Percentiles rank a stretch among this genome's conserved stretches.
Conservation (phyloP, 2,797 vertebrate species). For the Sebastes flavidus region DNA sequence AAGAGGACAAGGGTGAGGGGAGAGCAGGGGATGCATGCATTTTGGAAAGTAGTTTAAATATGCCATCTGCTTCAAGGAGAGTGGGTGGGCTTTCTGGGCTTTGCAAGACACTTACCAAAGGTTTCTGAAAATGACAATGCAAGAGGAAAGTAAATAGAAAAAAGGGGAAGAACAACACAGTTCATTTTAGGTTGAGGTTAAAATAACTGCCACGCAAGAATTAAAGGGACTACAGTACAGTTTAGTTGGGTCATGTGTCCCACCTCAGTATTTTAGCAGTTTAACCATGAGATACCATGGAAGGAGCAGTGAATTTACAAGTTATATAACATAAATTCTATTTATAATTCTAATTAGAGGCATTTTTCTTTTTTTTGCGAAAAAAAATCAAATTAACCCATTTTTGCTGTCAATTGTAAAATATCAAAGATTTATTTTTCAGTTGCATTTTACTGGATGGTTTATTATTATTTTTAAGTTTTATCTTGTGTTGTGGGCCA, state of each 20-base stretch:
- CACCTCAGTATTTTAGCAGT: constrained; percentile 5
- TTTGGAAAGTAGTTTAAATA: constrained; percentile 83
- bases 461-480: constrained; percentile 4
- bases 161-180: constrained; percentile 80
- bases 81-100: constrained; percentile 81
- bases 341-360: constrained; percentile 10
- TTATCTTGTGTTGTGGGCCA: constrained; percentile 42
- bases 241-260: constrained; percentile 27
- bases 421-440: background rate
- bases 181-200: constrained; percentile 71
- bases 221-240: constrained; percentile 25
- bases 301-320: background rate
- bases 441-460: background rate
- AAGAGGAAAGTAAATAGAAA: constrained; percentile 79
- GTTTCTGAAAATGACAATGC: constrained; percentile 93
- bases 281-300: background rate
- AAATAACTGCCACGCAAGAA: constrained; percentile 26
- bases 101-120: constrained; percentile 95
- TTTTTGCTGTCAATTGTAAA: constrained; percentile 1
- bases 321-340: background rate
- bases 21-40: constrained; percentile 87
- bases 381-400: background rate
- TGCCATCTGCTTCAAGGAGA: constrained; percentile 90
- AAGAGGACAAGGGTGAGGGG: constrained; percentile 38
- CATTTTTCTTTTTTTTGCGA: background rate